A percentile compares a stretch with the other conserved stretches of the same genome.
Evolutionary conservation across 2,113 vertebrate genomes (phyloP).

Genomic region (Oryzias curvinotus): DNA sequence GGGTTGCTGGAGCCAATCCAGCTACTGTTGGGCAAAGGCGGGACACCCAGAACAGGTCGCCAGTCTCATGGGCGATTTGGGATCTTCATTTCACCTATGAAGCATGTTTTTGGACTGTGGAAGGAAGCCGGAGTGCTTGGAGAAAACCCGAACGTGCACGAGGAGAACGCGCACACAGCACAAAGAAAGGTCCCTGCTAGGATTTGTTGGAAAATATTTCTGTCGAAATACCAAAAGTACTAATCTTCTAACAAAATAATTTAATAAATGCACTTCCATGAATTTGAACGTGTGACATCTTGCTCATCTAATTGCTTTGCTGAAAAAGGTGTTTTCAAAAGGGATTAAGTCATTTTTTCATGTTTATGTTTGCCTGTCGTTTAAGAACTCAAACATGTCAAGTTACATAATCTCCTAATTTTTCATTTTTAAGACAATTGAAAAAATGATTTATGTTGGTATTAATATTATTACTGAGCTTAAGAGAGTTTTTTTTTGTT

Average conservation of each 20-base stretch:
- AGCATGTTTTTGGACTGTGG: too few species aligned
- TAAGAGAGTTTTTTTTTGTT: background rate
- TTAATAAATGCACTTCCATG: background rate
- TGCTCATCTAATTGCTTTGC: conserved; percentile 1
- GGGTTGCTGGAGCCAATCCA: too few species aligned
- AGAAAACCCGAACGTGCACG: too few species aligned
- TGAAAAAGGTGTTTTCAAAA: conserved; percentile 1
- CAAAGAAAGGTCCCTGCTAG: too few species aligned
- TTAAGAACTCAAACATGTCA: background rate
- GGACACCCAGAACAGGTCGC: too few species aligned
- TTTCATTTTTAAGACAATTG: background rate
- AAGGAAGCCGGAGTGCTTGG: too few species aligned
- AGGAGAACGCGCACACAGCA: too few species aligned
- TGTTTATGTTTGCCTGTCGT: background rate
- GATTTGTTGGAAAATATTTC: too few species aligned
- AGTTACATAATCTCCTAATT: background rate
- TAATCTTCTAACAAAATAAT: background rate
- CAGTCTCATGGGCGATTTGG: too few species aligned
- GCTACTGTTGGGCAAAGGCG: too few species aligned
- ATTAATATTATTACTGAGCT: background rate
- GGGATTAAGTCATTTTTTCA: background rate
- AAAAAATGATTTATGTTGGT: background rate
- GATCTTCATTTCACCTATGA: too few species aligned
- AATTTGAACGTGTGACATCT: conserved; percentile 2
- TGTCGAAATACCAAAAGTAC: background rate